Base-by-base conservation (phyloP, 2,888 invertebrate genomes). In the Cephus pygmeus region DNA sequence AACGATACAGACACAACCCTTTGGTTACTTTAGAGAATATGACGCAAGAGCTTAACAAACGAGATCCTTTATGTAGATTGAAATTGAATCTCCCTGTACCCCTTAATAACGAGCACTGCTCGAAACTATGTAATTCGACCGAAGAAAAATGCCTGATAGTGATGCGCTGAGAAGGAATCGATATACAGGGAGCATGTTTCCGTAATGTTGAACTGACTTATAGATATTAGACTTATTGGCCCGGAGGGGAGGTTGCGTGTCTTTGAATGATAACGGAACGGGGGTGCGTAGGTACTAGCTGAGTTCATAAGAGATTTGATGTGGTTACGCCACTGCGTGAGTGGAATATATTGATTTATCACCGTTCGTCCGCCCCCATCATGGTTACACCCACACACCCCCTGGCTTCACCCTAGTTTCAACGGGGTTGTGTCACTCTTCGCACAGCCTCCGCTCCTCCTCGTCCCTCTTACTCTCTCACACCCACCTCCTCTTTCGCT, bases 341-440 rank as follows among this genome's bases (percentile, higher is more conserved):
- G 87, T 85, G 81, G 87, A 87, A 89, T 89, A 88, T 88, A 90
- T 89, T 87, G 89, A 89, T 90, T 89, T 88, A 87, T 88, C 85
- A 81, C 81, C 80, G 81, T 83, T 81, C 79, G 79, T 34, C 76
- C 69, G 34, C 80, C 79, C 78, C 81, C 69, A 34, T 33, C 15
- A 69, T 23, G 40, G 40, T 6, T 40, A 36, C 75, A 34, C 75
- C 76, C 68, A 40, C 12, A 40, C 40, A 1, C 40, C 36, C 36
- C 12, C 40, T 36, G 36, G 36, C 12, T 36, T 36, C 35, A 36
- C 11, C 12, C 36, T 36, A 12, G 36, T 36, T 36, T 40, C 40
- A 40, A 6, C 15, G 15, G 4, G 40, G 40, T 40, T 40, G 15
- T 40, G 40, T 40, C 15, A 30, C 34, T 31, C 34, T 71, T 34